A percentile compares a stretch with the other conserved stretches of the same genome.
Conservation (phyloP, 30 jellyfish, hydroid and myxozoan genomes). For the Turritopsis dohrnii region DNA sequence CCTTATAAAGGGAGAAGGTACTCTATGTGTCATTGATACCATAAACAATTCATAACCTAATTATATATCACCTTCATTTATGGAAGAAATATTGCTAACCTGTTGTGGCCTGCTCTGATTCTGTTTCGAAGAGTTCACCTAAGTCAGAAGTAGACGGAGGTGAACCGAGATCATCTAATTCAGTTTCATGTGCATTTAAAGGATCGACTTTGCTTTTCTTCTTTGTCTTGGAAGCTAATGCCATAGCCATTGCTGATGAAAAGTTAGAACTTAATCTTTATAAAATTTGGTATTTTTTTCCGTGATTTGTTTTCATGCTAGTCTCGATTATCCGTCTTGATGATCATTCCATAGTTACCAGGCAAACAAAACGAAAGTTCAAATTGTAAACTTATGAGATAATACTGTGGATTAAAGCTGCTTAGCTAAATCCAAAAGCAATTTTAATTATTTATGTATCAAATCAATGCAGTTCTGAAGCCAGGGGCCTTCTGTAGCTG, state of each 20-base stretch:
- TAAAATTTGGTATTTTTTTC: not conserved
- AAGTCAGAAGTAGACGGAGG: conserved; percentile 18
- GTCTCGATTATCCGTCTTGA: not conserved
- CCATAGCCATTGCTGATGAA: not conserved
- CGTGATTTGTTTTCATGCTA: not conserved
- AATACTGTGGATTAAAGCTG: not conserved
- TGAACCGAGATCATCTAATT: conserved; percentile 8
- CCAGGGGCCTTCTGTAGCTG: too few species aligned
- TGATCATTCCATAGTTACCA: not conserved
- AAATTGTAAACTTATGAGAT: not conserved
- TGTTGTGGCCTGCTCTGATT: not conserved
- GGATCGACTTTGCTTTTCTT: conserved; percentile 26
- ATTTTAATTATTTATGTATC: too few species aligned
- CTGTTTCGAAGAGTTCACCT: conserved; percentile 15
- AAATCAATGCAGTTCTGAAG: too few species aligned
- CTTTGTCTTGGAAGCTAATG: conserved; percentile 18
- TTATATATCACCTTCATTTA: too few species aligned
- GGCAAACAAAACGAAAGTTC: not conserved
- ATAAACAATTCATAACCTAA: too few species aligned
- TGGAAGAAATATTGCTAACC: not conserved
- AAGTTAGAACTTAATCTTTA: not conserved
- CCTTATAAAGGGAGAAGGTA: too few species aligned
- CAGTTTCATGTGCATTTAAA: not conserved
- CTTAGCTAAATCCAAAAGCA: not conserved
- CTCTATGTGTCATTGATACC: too few species aligned